A percentile compares a stretch with the other conserved stretches of the same genome.
Conservation (phyloP, 2,888 invertebrate genomes). For the Hoplodrina blanda region DNA sequence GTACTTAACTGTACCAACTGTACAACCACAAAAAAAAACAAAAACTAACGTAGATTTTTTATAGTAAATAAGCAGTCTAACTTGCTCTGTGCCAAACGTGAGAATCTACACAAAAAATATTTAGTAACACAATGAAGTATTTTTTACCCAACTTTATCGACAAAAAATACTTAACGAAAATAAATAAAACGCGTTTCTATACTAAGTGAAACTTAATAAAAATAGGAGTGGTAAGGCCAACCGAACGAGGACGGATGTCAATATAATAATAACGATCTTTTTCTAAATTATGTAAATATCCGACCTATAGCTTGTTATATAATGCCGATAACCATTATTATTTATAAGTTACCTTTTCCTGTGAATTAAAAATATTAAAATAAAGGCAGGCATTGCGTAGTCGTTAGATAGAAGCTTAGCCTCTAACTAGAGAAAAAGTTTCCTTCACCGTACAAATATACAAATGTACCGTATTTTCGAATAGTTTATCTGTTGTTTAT, state of each 20-base stretch:
- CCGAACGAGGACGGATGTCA: conserved; percentile 13
- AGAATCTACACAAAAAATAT: conserved; percentile 10
- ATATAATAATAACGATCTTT: conserved; percentile 7
- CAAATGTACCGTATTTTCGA: not conserved
- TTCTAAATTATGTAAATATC: conserved; percentile 13
- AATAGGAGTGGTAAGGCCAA: conserved; percentile 31
- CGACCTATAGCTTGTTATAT: conserved; percentile 17
- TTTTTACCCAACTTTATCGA: not conserved
- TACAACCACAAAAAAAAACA: not conserved
- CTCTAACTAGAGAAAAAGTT: not conserved
- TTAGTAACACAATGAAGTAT: conserved; percentile 15
- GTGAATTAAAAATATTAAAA: too few species aligned
- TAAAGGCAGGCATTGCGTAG: too few species aligned
- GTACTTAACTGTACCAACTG: not conserved
- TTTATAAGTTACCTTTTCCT: not conserved
- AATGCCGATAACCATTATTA: conserved; percentile 6
- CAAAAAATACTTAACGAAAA: conserved; percentile 15
- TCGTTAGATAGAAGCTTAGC: not conserved
- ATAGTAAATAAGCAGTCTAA: not conserved
- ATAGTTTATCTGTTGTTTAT: not conserved
- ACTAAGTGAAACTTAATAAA: conserved; percentile 33
- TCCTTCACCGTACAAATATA: not conserved
- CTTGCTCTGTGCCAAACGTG: conserved; percentile 3
- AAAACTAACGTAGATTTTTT: not conserved
- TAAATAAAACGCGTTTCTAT: conserved; percentile 22